Base-by-base conservation (phyloP, 30 jellyfish, hydroid and myxozoan genomes). In the Hydractinia echinata region DNA sequence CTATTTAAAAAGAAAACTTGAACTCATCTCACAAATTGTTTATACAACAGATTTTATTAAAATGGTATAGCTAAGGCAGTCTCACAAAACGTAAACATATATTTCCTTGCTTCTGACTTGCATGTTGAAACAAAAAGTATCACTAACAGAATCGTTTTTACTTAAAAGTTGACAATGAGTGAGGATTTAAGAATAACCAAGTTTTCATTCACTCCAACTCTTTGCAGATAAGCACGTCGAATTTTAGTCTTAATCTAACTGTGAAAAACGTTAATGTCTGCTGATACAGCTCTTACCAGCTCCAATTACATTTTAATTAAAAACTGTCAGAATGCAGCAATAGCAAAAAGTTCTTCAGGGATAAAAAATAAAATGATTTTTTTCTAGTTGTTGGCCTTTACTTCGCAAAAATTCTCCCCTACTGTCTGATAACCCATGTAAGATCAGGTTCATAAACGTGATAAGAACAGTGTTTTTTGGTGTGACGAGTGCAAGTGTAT, bases 351-450 rank as follows among this genome's bases (percentile, higher is more conserved):
- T 11, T 58, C 18, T 58, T 58, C 69, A 58, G 19, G 19, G 69
- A 13, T 58, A 16, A 16, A 58, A 58, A 16, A 64, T 64, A 13
- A 13, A 6, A 64, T 7, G 18, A 64, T 64, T 44, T 30, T 30
- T 30, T 64, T 58, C 74, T 64, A 64, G 74, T 64, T 64, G 74
- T 64, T n/a, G 7, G 74, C 74, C 74, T n/a, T 6, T 51, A 64
- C 74, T 13, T n/a, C 74, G 39, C 39, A 64, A 51, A n/a, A 64
- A 64, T n/a, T 51, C 19, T 9, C 39, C 18, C 18, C 7, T 7
- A n/a, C 39, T 6, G 18, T 64, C 74, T 5, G 39, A 51, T 64
- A n/a, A 51, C 74, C 74, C 74, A n/a, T 64, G 74, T 51, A 64
- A 64, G 74, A 64, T 64, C 74, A 64, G 74, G 7, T 64, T 44